A percentile compares a stretch with the other conserved stretches of the same genome.
These are phyloP conservation scores for Lepisosteus oculatus DNA, from an alignment of 2,113 vertebrate species.

Conservation along the genomic window DNA sequence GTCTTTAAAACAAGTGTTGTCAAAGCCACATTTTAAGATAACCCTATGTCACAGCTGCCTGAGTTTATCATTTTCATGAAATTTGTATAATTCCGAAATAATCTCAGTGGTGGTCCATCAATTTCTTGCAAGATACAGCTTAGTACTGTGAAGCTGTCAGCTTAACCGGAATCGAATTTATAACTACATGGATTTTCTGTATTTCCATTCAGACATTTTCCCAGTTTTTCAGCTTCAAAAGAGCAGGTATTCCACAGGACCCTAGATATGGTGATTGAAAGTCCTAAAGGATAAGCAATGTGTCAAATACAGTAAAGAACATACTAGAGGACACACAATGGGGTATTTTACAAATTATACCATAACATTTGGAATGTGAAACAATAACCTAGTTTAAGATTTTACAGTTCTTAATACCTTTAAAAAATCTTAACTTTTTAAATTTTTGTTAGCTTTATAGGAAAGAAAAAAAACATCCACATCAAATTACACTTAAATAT, in stretches of 20 bases:
- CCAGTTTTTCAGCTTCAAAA: constrained; percentile 56
- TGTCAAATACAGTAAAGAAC: constrained; percentile 68
- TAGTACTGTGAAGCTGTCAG: not conserved
- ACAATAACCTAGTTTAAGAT: constrained; percentile 37
- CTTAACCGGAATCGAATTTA: constrained; percentile 39
- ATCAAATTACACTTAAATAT: too few species aligned
- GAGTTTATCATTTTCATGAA: too few species aligned
- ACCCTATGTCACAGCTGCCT: too few species aligned
- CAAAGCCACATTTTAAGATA: too few species aligned
- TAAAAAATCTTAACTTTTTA: constrained; percentile 27
- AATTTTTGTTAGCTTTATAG: not conserved
- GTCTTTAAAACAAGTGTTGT: too few species aligned
- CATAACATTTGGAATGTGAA: constrained; percentile 45
- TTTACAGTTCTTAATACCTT: constrained; percentile 36
- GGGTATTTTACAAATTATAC: constrained; percentile 61
- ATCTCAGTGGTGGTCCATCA: too few species aligned
- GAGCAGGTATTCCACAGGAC: constrained; percentile 62
- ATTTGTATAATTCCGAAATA: too few species aligned
- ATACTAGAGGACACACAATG: constrained; percentile 57
- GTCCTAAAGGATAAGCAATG: constrained; percentile 56
- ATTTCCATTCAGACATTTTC: constrained; percentile 49
- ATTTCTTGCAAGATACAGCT: too few species aligned
- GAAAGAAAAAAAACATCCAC: constrained; percentile 1
- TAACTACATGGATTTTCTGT: constrained; percentile 46
- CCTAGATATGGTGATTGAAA: constrained; percentile 58